Base-by-base conservation (phyloP, 2,797 vertebrate species). In the Nyctibius grandis region DNA sequence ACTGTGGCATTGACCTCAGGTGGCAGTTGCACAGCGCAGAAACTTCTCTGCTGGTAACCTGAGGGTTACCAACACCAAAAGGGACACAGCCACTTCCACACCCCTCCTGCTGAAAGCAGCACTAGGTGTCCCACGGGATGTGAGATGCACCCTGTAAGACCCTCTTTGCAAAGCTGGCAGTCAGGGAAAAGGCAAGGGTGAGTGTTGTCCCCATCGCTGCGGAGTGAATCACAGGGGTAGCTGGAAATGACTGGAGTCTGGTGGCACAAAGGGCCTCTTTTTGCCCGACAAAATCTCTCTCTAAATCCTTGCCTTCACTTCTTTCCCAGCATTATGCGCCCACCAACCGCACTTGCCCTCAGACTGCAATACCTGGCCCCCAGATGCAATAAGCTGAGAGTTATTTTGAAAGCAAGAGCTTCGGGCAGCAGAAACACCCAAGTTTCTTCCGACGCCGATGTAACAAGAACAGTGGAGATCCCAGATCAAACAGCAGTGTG, bases 401-500 rank as follows among this genome's bases (percentile, higher is more conserved):
- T 42, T 88, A 53, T 42, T 90, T 34, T 50, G 56, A 60, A 91
- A 80, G 61, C 48, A 89, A 89, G 48, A 79, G 45, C 80, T 85
- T 23, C 5, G 21, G 63, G 91, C 77, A 80, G 74, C 83, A 90
- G 50, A 76, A 94, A 80, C 63, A 82, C 63, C 40, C 83, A n/a
- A 56, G 68, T 18, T 36, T 56, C 70, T 85, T 61, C 74, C 0
- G 2, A 80, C 1, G 1, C 48, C 9, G 15, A 20, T 4, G 5
- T 72, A 75, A 80, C 21, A 28, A 57, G 64, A 93, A 42, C 70
- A 77, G 70, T 9, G 8, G 72, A 93, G 84, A 77, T 20, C 84
- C 54, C 81, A 89, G 88, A 95, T 95, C 90, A 96, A 96, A 96
- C 75, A 4, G 86, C 92, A 75, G 68, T 15, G 4, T 26, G 36